These are phyloP conservation scores for Vicugna pacos DNA, from an alignment of 2,113 vertebrate genomes.

Conservation along the genomic window DNA sequence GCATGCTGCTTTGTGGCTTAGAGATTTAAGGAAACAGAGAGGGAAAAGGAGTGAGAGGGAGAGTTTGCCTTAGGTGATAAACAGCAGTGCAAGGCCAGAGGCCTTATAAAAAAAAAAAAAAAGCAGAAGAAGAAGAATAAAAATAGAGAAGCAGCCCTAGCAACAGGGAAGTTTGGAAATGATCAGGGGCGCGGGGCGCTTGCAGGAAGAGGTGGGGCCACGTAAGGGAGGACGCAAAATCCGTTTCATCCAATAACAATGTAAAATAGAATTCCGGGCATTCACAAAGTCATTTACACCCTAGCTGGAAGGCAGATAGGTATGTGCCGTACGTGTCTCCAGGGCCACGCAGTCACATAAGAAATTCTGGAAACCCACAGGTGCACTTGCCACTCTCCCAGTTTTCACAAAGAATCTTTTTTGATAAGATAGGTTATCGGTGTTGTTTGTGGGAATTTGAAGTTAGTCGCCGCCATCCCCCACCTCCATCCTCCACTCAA, in stretches of 20 bases:
- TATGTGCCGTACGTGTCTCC: fast-evolving
- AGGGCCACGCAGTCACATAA: not conserved
- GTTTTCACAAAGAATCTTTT: not conserved
- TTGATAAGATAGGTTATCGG: not conserved
- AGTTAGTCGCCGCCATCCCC: not conserved
- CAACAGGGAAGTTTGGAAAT: slow-evolving; percentile 44
- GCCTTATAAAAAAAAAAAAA: not conserved
- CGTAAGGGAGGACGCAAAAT: not conserved
- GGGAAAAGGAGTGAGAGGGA: slow-evolving; percentile 74
- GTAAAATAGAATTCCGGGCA: not conserved
- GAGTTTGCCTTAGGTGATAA: slow-evolving; percentile 85
- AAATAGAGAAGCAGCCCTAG: not conserved
- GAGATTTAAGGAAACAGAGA: slow-evolving; percentile 81
- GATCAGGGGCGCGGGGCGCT: not conserved
- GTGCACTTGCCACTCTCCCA: not conserved
- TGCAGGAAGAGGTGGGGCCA: not conserved
- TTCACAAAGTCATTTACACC: not conserved
- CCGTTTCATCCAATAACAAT: not conserved
- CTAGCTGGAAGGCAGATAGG: not conserved
- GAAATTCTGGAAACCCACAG: not conserved
- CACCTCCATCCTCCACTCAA: no score
- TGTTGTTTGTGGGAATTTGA: not conserved
- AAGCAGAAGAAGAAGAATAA: fast-evolving
- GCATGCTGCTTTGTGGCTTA: slow-evolving; percentile 77
- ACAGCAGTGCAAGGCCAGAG: slow-evolving; percentile 81